phyloP scores from a whole-genome alignment of 2,888 invertebrate genomes.

The Panzeria rudis region DNA sequence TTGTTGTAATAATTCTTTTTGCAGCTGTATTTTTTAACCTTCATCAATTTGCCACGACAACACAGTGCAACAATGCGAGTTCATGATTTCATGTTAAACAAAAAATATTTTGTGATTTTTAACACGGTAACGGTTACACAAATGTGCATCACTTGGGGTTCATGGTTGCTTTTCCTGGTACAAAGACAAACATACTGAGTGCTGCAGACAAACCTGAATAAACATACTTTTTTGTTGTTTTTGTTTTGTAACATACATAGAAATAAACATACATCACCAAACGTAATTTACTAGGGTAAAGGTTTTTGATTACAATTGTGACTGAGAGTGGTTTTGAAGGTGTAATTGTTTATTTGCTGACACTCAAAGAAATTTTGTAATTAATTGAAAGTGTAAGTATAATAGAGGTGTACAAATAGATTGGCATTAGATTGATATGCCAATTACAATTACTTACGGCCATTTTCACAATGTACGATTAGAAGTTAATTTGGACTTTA shows the following conservation, averaged over 20 bases:
- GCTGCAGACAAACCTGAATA: not conserved
- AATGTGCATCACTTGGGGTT: slow-evolving; percentile 54
- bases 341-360: slow-evolving; percentile 13
- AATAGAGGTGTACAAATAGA: not conserved
- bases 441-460: not conserved
- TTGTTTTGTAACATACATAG: not conserved
- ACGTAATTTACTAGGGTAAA: slow-evolving; percentile 22
- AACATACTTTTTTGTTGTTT: slow-evolving; percentile 3
- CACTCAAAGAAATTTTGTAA: slow-evolving; percentile 34
- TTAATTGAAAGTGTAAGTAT: not conserved
- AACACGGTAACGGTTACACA: slow-evolving; percentile 53
- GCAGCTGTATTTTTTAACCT: slow-evolving; percentile 5
- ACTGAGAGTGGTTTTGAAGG: slow-evolving; percentile 7
- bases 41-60: slow-evolving; percentile 53
- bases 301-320: not conserved
- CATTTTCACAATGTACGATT: too few species aligned
- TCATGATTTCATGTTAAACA: slow-evolving; percentile 58
- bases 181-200: slow-evolving; percentile 32
- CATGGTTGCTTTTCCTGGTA: slow-evolving; percentile 31
- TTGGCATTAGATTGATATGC: not conserved
- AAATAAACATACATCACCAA: not conserved
- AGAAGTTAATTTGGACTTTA: too few species aligned
- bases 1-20: slow-evolving; percentile 25
- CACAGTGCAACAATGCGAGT: slow-evolving; percentile 29
- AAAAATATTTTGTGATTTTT: slow-evolving; percentile 54